Conservation (phyloP, 1,140 invertebrate genomes). For the Eupristina koningsbergeri region DNA sequence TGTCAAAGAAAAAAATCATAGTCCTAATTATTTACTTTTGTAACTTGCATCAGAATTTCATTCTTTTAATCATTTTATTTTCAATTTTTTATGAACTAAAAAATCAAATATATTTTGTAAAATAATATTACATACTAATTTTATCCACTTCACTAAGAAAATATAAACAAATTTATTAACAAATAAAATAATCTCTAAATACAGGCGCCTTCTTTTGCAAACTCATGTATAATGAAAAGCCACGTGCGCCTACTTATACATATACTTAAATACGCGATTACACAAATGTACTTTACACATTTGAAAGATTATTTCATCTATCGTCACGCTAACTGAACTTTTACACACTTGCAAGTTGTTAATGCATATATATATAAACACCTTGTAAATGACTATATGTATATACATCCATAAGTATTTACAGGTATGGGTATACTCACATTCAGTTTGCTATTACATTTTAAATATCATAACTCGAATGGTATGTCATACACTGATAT, state of each 20-base stretch:
- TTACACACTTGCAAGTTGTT: not conserved
- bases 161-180: not conserved
- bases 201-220: not conserved
- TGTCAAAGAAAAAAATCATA: no score
- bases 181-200: constrained; percentile 24
- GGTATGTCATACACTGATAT: no score
- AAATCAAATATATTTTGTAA: not conserved
- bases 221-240: not conserved
- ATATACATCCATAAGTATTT: no score
- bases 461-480: no score
- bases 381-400: no score
- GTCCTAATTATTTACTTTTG: no score
- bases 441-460: no score
- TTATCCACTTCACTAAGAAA: not conserved
- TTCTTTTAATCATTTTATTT: not conserved
- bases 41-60: no score
- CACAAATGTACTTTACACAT: not conserved
- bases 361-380: not conserved
- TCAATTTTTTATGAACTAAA: not conserved
- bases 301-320: constrained; percentile 13
- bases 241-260: not conserved
- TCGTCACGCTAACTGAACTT: constrained; percentile 5
- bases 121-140: not conserved
- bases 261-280: not conserved
- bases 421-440: not conserved